A percentile compares a stretch with the other conserved stretches of the same genome.
phyloP scores from a whole-genome alignment of 2,888 invertebrate species.

The Noctua pronuba region DNA sequence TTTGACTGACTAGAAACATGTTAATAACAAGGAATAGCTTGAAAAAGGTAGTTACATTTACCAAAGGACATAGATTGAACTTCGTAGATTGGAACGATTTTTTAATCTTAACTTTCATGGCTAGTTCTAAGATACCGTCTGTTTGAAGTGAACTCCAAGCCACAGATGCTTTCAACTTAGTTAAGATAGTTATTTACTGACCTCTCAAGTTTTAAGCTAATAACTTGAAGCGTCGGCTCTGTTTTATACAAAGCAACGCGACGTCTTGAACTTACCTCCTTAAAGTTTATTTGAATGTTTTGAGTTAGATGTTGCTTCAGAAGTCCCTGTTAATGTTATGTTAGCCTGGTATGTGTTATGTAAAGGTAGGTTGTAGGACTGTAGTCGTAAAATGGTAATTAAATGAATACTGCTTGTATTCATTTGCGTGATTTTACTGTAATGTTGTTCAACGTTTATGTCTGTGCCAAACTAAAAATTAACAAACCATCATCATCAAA shows the following conservation, averaged over 20 bases:
- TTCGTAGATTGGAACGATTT: background rate
- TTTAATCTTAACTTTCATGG: background rate
- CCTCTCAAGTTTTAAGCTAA: background rate
- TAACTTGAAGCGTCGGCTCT: background rate
- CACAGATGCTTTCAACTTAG: background rate
- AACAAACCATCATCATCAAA: no score
- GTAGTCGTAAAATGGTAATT: background rate
- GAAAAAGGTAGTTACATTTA: background rate
- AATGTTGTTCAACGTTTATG: background rate
- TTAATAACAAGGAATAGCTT: background rate
- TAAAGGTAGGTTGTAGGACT: background rate
- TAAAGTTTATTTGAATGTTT: background rate
- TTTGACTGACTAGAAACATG: background rate
- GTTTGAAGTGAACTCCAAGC: background rate
- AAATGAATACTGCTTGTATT: background rate
- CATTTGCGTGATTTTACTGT: background rate
- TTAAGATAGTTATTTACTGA: background rate
- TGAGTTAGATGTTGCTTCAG: background rate
- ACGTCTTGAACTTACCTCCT: background rate
- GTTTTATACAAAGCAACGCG: background rate
- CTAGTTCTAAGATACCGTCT: background rate
- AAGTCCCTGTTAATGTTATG: constrained; percentile 6
- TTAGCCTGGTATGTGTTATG: background rate
- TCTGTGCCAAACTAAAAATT: background rate
- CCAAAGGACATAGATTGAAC: background rate